Conservation (phyloP, 2,113 vertebrate species). For the Oxyruncus cristatus region DNA sequence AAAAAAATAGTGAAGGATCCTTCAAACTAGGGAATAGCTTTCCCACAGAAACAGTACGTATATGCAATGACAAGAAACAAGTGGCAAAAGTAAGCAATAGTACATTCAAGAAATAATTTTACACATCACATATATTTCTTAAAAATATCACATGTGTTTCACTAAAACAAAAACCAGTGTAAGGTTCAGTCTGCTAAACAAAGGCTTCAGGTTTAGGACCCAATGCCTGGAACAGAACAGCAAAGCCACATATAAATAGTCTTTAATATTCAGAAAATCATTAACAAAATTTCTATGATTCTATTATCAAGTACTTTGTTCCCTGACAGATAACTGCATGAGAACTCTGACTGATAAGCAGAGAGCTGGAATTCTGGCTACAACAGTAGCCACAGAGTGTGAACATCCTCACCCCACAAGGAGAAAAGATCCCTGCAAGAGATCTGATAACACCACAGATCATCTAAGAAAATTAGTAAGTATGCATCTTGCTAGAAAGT, state of each 20-base stretch:
- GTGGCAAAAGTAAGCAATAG: not conserved
- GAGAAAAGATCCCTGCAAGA: not conserved
- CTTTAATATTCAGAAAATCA: not conserved
- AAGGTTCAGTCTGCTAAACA: not conserved
- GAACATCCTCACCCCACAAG: not conserved
- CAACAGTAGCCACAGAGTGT: fast-evolving
- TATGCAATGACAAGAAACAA: fast-evolving
- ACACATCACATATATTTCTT: not conserved
- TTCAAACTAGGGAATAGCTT: not conserved
- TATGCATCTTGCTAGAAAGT: not conserved
- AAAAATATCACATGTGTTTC: not conserved
- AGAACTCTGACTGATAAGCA: not conserved
- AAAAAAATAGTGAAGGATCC: not conserved
- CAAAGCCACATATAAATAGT: not conserved
- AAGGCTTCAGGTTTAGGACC: not conserved
- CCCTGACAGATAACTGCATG: not conserved
- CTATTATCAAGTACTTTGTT: not conserved
- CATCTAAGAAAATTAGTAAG: not conserved
- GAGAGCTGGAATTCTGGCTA: not conserved
- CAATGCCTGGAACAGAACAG: not conserved
- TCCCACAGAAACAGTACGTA: not conserved
- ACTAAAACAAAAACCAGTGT: not conserved
- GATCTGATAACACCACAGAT: not conserved
- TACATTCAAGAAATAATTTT: not conserved
- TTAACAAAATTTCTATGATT: not conserved